These are phyloP conservation scores for Arctopsyche grandis DNA, from an alignment of 1,140 invertebrate species.

Conservation along the genomic window DNA sequence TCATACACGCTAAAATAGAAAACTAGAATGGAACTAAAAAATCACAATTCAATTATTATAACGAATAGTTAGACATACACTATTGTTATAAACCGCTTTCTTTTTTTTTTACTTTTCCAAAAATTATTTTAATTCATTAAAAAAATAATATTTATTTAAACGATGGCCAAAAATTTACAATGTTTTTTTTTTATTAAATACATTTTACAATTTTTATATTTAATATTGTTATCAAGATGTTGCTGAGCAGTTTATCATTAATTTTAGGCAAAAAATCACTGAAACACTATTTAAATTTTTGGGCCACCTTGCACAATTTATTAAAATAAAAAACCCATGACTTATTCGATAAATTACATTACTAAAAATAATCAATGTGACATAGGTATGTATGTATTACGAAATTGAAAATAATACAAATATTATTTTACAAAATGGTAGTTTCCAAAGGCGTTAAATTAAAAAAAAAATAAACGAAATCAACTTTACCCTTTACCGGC, in stretches of 20 bases:
- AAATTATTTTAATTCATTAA: not conserved
- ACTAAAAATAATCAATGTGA: not conserved
- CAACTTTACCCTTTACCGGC: constrained; percentile 15
- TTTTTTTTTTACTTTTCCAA: not conserved
- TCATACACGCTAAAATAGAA: constrained; percentile 12
- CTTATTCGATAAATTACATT: not conserved
- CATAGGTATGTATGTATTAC: not conserved
- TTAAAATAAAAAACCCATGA: not conserved
- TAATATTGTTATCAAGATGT: no score
- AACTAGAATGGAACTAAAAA: constrained; percentile 4
- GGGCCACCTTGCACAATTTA: no score
- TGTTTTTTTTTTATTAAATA: not conserved
- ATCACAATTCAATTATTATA: constrained; percentile 18
- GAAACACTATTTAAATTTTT: no score
- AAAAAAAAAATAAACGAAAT: constrained; percentile 12
- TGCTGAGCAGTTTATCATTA: no score
- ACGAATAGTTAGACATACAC: not conserved
- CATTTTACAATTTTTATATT: not conserved
- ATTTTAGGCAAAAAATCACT: no score
- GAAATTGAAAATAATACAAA: not conserved
- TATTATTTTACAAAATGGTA: not conserved
- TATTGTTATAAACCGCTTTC: not conserved
- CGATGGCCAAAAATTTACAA: no score
- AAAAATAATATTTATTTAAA: no score
- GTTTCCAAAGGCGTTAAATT: not conserved